phyloP scores from a whole-genome alignment of 1,140 invertebrate species.

The Drosophila virilis region DNA sequence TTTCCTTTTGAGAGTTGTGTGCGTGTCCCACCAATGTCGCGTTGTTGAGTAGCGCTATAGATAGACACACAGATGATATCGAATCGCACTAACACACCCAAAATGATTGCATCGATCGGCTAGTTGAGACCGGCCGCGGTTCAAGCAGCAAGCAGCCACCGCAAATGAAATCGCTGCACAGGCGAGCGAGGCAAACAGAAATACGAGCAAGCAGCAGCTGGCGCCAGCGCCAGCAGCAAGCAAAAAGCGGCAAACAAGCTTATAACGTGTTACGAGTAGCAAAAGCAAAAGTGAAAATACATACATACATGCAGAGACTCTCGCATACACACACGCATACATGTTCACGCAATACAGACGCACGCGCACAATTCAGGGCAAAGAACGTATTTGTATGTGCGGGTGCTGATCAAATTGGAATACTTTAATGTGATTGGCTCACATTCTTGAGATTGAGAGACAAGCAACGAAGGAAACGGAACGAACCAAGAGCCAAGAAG shows the following conservation, averaged over 20 bases:
- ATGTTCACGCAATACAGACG: background rate
- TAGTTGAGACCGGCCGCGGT: constrained; percentile 13
- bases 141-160: constrained; percentile 18
- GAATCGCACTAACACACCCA: constrained; percentile 48
- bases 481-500: background rate
- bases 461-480: background rate
- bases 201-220: constrained; percentile 13
- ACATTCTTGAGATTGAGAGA: constrained; percentile 1
- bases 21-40: constrained; percentile 27
- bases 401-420: constrained; percentile 9
- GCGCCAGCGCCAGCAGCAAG: background rate
- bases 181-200: constrained; percentile 4
- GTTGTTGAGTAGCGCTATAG: constrained; percentile 59
- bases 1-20: constrained; percentile 16
- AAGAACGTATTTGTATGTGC: constrained; percentile 17
- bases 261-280: background rate
- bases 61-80: constrained; percentile 61
- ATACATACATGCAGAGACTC: constrained; percentile 6
- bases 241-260: background rate
- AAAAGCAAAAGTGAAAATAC: constrained; percentile 27
- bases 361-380: background rate
- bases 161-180: constrained; percentile 29
- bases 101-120: constrained; percentile 41
- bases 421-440: background rate
- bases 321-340: background rate